Evolutionary conservation across 2,113 vertebrate genomes (phyloP), one percentile per base, ranked within the genome.

Genomic region (Paradoxurus hermaphroditus): DNA sequence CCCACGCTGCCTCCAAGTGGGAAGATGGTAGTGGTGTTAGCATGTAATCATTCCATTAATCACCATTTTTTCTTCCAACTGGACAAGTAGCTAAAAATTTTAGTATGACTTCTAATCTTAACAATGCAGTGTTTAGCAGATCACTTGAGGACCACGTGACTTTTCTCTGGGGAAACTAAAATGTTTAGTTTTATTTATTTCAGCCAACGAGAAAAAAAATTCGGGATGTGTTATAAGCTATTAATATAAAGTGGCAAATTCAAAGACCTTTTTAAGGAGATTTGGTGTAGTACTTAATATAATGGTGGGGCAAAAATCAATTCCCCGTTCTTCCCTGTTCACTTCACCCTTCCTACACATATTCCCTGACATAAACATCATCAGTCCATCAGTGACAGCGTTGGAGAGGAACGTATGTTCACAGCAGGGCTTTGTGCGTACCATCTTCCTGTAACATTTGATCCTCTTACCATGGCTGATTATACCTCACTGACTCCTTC

Each of bases 1-100:
- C 56, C 56, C 73, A 77, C 6, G 39, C 94, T 96, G 96, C 90
- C 92, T 97, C 95, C 86, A 91, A 91, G 63, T 96, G 86, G 93
- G 90, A 97, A 95, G 39, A 36, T 41, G 36, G 29, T 25, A 77
- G 27, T 81, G 87, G 14, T 91, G 70, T 90, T 78, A 51, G 49
- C 72, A 68, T 73, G 6, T 25, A 83, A 41, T 67, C 34, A 75
- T 79, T 70, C 89, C 75, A 53, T 44, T 79, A 93, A 62, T 86
- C 29, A 29, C 56, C 85, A 2, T 23, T 13, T 70, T 86, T 82
- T 89, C 62, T 70, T 95, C 49, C 27, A 9, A 25, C 34, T 68
- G 23, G 36, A 23, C 51, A 89, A 39, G 85, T 78, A 12, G 13
- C 13, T 72, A 59, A 90, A 39, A 78, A 91, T 81, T 83, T 89